A percentile compares a stretch with the other conserved stretches of the same genome.
phyloP scores from a whole-genome alignment of 2,113 vertebrate species.

The Notarius lentiginosus region DNA sequence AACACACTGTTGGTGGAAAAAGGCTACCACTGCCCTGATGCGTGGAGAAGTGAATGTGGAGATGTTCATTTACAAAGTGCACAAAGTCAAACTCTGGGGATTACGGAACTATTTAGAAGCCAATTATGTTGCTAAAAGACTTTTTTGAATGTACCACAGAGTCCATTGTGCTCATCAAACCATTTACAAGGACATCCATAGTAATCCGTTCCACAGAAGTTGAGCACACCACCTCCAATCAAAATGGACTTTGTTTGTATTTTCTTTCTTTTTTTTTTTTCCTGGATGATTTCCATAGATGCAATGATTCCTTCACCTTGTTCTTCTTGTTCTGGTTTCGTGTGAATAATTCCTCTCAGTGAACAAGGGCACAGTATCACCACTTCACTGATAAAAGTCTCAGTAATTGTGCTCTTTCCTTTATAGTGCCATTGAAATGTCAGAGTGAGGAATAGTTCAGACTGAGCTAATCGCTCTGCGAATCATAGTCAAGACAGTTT shows the following conservation, averaged over 20 bases:
- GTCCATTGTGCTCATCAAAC: background rate
- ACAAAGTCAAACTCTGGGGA: constrained; percentile 10
- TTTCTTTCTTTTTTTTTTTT: background rate
- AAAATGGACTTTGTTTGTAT: background rate
- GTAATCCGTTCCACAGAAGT: background rate
- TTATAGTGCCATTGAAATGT: constrained; percentile 19
- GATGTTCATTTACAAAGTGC: constrained; percentile 28
- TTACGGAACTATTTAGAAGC: background rate
- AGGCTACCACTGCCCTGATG: background rate
- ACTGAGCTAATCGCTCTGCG: background rate
- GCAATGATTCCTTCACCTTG: background rate
- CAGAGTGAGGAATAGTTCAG: constrained; percentile 38
- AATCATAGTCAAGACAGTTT: background rate
- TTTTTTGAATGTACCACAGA: background rate
- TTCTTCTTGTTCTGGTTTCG: background rate
- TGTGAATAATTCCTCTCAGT: constrained; percentile 12
- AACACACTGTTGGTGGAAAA: background rate
- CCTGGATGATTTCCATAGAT: background rate
- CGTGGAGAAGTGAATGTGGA: background rate
- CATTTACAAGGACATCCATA: background rate
- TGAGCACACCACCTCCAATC: background rate
- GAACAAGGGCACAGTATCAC: constrained; percentile 1
- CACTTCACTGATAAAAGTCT: constrained; percentile 16
- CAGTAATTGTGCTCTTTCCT: constrained; percentile 19
- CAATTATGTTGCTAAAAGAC: constrained; percentile 6